Base-by-base conservation (phyloP, 2,113 vertebrate genomes). In the Baryphthengus martii region DNA sequence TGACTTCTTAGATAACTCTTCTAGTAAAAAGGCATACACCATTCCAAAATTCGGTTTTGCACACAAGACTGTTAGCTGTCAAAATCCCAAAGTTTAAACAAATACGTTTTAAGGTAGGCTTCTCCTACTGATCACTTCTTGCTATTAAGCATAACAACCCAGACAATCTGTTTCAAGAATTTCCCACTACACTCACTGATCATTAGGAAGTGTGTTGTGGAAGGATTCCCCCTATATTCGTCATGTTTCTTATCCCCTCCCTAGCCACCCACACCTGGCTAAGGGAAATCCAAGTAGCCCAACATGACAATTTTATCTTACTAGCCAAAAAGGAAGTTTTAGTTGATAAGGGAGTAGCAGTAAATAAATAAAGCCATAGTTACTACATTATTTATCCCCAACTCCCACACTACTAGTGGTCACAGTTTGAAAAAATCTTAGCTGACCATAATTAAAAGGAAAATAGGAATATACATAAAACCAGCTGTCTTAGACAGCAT, bases 401-500 rank as follows among this genome's bases (percentile, higher is more conserved):
- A 70, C 29, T 85, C 75, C 76, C 62, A 85, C 52, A 67, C 53
- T 81, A 84, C 21, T 63, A 87, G 65, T 72, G 84, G 86, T 92
- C 91, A 97, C 92, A 95, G 56, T 86, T 80, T 81, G 68, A 89
- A 90, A 88, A 88, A 79, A 78, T 3, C 19, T 78, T 78, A 74
- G 55, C 26, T 85, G 70, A 93, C 56, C 80, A 68, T 86, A 75
- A 77, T 91, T 76, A 88, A 90, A 94, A 76, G 85, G 92, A 90
- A 90, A 93, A 89, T 92, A 95, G 80, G 90, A 92, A 90, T 97
- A 92, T 97, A 92, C 70, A 85, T 96, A 92, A 95, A 96, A 88
- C 85, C 91, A 94, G 96, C 97, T 97, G 97, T 97, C 97, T 96
- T 95, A 92, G 98, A 98, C 97, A 98, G 96, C 77, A 94, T 96